phyloP scores from a whole-genome alignment of 2,113 vertebrate genomes.

The Otis tarda region DNA sequence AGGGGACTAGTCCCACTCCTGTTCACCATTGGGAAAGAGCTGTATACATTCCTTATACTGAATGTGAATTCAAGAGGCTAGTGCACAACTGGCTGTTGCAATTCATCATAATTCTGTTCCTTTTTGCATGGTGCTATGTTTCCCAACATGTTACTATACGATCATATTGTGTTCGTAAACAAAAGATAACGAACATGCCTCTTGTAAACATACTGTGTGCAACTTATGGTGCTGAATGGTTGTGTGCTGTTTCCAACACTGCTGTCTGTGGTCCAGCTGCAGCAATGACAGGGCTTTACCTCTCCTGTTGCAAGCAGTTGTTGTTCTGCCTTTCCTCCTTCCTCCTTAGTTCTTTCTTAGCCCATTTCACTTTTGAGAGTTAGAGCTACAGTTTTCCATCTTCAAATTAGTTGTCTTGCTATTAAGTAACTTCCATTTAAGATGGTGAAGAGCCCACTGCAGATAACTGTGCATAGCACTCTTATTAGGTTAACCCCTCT shows the following conservation, averaged over 20 bases:
- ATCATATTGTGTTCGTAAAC: not conserved
- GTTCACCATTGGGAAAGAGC: not conserved
- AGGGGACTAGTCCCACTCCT: not conserved
- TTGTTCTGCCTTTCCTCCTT: not conserved
- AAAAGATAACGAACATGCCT: not conserved
- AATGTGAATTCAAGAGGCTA: not conserved
- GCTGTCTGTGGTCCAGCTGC: not conserved
- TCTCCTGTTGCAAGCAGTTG: not conserved
- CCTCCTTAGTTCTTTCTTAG: not conserved
- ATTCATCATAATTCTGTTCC: not conserved
- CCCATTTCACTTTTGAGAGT: not conserved
- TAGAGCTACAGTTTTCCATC: not conserved
- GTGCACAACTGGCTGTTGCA: not conserved
- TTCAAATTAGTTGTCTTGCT: not conserved
- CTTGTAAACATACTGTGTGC: not conserved
- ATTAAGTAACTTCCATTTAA: slow-evolving; percentile 17
- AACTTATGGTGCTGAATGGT: not conserved
- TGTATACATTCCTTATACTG: not conserved
- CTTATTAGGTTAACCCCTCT: slow-evolving; percentile 25
- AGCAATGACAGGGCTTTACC: not conserved
- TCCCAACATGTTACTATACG: not conserved
- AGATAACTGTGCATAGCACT: not conserved
- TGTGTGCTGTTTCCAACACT: not conserved
- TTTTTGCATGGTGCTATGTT: not conserved
- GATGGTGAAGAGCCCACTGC: not conserved